Percentiles rank a stretch among this genome's conserved stretches.
These are phyloP conservation scores for Actinernus sp. DNA, from an alignment of 92 coral and sea anemone species.

Conservation along the genomic window DNA sequence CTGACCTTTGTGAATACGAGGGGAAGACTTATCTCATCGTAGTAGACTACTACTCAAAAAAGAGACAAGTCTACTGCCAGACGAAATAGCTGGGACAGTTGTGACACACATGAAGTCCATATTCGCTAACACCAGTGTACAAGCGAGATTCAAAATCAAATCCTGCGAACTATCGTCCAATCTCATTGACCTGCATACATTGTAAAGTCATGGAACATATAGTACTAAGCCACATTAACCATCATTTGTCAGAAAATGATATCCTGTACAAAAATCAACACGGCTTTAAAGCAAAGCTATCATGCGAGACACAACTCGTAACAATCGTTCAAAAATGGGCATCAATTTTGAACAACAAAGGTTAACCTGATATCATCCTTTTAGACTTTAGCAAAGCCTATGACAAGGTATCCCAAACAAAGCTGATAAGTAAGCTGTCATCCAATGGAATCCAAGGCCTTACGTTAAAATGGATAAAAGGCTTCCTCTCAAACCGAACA, in stretches of 20 bases:
- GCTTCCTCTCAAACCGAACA: conserved; percentile 22
- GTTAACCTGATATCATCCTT: too few species aligned
- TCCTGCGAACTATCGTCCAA: conserved; percentile 34
- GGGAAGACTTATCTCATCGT: conserved; percentile 61
- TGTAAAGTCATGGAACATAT: conserved; percentile 49
- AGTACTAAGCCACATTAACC: conserved; percentile 31
- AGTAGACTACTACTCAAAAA: conserved; percentile 64
- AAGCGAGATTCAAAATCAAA: too few species aligned
- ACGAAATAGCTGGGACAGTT: conserved; percentile 57
- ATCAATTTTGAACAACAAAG: too few species aligned
- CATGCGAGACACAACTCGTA: conserved; percentile 42
- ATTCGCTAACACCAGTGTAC: too few species aligned
- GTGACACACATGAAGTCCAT: conserved; percentile 55
- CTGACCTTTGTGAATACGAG: conserved; percentile 58
- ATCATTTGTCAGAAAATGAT: conserved; percentile 25
- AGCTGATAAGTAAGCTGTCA: conserved; percentile 25
- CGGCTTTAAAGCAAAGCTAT: conserved; percentile 19
- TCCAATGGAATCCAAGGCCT: conserved; percentile 39
- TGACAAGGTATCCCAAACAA: conserved; percentile 41
- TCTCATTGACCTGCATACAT: conserved; percentile 26
- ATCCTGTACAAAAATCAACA: conserved; percentile 14
- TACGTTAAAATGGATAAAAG: conserved; percentile 20
- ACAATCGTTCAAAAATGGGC: conserved; percentile 45
- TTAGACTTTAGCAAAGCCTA: conserved; percentile 35
- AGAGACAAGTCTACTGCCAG: conserved; percentile 43